phyloP scores from a whole-genome alignment of 2,888 invertebrate genomes.

The Myathropa florea region DNA sequence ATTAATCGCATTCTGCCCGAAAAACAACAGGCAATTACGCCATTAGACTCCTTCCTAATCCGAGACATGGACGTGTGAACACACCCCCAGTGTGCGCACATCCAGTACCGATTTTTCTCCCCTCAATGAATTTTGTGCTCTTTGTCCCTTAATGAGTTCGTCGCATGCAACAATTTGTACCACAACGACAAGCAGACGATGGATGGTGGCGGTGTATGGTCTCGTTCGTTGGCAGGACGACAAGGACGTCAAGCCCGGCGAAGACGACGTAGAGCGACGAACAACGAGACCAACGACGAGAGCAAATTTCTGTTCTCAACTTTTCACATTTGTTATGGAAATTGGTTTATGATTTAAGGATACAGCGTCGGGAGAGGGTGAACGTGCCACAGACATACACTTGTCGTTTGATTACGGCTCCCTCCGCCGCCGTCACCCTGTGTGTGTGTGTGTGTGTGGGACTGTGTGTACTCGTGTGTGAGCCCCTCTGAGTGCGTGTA shows the following conservation, averaged over 20 bases:
- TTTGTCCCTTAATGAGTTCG: slow-evolving; percentile 31
- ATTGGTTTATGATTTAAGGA: slow-evolving; percentile 54
- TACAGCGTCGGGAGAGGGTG: not conserved
- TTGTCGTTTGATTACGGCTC: slow-evolving; percentile 9
- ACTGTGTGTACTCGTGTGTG: not conserved
- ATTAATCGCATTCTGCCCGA: not conserved
- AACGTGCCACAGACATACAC: slow-evolving; percentile 12
- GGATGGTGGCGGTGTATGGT: not conserved
- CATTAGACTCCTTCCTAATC: not conserved
- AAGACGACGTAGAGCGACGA: not conserved
- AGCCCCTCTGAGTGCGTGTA: too few relatives aligned
- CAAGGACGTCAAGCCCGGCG: not conserved
- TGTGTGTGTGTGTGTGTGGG: slow-evolving; percentile 1
- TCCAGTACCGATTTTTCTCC: not conserved
- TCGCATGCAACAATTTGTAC: slow-evolving; percentile 41
- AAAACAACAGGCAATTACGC: not conserved
- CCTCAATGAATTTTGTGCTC: slow-evolving; percentile 1
- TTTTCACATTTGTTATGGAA: slow-evolving; percentile 52
- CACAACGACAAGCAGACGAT: slow-evolving; percentile 11
- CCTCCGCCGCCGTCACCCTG: not conserved
- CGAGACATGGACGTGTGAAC: not conserved
- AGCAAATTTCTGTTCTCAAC: slow-evolving; percentile 27
- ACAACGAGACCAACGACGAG: not conserved
- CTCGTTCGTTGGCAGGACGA: not conserved
- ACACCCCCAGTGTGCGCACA: not conserved